These are phyloP conservation scores for Megalops cyprinoides DNA, from an alignment of 2,797 vertebrate species.

Conservation along the genomic window DNA sequence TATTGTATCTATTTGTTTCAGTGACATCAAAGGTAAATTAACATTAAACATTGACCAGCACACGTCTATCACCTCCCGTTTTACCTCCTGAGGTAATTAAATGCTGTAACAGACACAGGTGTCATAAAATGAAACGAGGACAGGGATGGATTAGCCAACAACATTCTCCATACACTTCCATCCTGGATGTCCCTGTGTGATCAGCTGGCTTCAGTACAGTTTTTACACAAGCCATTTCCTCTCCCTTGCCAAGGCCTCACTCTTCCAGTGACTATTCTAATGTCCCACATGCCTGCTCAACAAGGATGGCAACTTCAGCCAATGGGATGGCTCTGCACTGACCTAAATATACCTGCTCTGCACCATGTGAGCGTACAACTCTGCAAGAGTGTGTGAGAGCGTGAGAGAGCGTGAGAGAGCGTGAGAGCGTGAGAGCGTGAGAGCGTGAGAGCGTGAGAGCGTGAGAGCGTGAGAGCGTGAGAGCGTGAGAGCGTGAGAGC, in stretches of 20 bases:
- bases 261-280: neutral
- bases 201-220: neutral
- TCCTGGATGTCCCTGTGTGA: neutral
- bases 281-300: neutral
- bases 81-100: too few species aligned
- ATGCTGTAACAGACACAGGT: neutral
- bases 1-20: too few species aligned
- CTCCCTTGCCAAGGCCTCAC: neutral
- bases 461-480: too few species aligned
- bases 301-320: neutral
- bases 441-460: too few species aligned
- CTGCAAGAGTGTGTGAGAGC: too few species aligned
- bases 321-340: too few species aligned
- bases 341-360: too few species aligned
- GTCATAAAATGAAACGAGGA: neutral
- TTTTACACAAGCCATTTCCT: neutral
- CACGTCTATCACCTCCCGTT: too few species aligned
- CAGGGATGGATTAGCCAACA: neutral
- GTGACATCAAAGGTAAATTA: neutral
- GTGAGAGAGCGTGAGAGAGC: too few species aligned
- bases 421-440: too few species aligned
- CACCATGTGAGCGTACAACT: too few species aligned
- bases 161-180: neutral
- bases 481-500: too few species aligned
- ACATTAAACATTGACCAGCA: neutral